Evolutionary conservation across 2,113 vertebrate species (phyloP).

Genomic region (Hemichromis elongatus): DNA sequence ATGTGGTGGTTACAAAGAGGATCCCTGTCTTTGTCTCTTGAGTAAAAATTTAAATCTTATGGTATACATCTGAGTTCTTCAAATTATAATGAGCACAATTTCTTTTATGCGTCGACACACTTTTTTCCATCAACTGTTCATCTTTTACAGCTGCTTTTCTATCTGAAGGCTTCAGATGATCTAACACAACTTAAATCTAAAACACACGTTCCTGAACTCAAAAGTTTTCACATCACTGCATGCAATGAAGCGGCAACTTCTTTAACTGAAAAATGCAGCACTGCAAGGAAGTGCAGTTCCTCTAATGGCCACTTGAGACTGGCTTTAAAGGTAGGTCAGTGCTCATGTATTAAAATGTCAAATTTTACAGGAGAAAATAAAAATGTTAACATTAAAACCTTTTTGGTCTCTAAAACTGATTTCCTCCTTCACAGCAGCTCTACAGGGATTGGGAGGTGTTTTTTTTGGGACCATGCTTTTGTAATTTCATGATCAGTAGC

Average conservation of each 20-base stretch:
- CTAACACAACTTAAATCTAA: not conserved
- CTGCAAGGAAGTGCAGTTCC: not conserved
- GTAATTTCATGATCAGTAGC: not conserved
- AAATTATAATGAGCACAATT: not conserved
- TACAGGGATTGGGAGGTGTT: not conserved
- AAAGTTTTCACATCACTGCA: not conserved
- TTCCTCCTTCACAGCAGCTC: not conserved
- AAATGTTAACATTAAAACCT: not conserved
- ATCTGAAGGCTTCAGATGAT: not conserved
- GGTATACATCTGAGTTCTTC: not conserved
- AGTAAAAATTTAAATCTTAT: not conserved
- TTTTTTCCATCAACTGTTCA: not conserved
- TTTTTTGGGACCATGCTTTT: not conserved
- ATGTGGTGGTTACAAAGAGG: not conserved
- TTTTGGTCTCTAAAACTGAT: not conserved
- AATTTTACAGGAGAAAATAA: not conserved
- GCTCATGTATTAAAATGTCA: not conserved
- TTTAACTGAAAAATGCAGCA: not conserved
- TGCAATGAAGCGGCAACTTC: not conserved
- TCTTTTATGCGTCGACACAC: not conserved
- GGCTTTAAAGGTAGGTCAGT: not conserved
- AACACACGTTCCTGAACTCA: not conserved
- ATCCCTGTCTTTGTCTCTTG: not conserved
- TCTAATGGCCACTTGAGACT: not conserved
- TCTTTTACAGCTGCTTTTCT: not conserved